Conservation (phyloP, 92 coral and sea anemone species). For the Heteractis magnifica region DNA sequence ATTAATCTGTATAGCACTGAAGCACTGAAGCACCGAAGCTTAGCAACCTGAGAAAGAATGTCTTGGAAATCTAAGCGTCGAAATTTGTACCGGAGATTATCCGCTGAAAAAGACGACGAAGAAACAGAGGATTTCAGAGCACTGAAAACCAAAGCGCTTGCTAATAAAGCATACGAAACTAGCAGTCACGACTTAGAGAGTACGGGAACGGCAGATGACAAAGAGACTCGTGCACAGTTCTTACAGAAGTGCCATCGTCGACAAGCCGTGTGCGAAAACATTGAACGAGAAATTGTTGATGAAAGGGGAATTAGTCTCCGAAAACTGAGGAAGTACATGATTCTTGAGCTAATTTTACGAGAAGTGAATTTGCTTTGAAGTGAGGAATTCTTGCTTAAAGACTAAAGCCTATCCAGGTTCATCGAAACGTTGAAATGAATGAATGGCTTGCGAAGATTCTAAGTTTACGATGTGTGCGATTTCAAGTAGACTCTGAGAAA, state of each 20-base stretch:
- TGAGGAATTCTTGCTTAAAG: not conserved
- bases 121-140: not conserved
- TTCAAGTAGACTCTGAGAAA: not conserved
- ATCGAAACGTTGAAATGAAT: not conserved
- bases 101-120: conserved; percentile 4
- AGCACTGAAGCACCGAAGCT: not conserved
- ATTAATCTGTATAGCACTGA: not conserved
- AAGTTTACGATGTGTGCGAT: not conserved
- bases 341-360: conserved; percentile 38
- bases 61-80: conserved; percentile 31
- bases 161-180: conserved; percentile 3
- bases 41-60: not conserved
- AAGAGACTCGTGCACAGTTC: conserved; percentile 15
- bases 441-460: not conserved
- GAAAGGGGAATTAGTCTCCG: conserved; percentile 56
- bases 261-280: conserved; percentile 64
- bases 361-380: conserved; percentile 49
- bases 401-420: not conserved
- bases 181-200: conserved; percentile 15
- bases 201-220: not conserved
- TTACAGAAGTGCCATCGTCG: conserved; percentile 45
- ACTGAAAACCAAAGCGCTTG: not conserved
- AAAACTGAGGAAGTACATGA: conserved; percentile 53
- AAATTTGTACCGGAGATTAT: conserved; percentile 13
- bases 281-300: conserved; percentile 51